Conservation (phyloP, 2,888 invertebrate genomes). For the Cheilosia impressa region DNA sequence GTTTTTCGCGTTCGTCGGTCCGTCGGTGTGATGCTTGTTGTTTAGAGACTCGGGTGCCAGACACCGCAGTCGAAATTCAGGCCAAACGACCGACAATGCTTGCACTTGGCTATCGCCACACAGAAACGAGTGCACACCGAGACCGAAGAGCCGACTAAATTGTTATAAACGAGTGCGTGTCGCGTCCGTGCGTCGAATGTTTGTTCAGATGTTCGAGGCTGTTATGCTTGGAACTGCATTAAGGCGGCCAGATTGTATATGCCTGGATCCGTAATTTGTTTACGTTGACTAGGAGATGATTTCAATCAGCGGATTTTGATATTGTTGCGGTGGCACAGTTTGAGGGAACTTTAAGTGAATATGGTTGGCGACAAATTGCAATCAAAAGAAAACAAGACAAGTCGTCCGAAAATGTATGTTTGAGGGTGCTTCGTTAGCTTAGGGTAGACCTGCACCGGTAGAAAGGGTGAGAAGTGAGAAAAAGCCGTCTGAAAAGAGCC, state of each 20-base stretch:
- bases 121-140: background rate
- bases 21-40: conserved; percentile 47
- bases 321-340: too few species aligned
- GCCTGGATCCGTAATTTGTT: conserved; percentile 43
- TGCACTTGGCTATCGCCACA: conserved; percentile 18
- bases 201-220: conserved; percentile 68
- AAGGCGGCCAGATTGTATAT: conserved; percentile 52
- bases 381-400: too few species aligned
- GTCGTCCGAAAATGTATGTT: too few species aligned
- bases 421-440: too few species aligned
- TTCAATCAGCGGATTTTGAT: too few species aligned
- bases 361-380: too few species aligned
- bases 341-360: too few species aligned
- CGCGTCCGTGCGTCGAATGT: conserved; percentile 57
- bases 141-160: conserved; percentile 17
- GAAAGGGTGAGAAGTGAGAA: too few species aligned
- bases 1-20: conserved; percentile 51
- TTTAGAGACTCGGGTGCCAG: conserved; percentile 74
- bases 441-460: too few species aligned
- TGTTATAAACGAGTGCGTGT: conserved; percentile 26
- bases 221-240: conserved; percentile 69
- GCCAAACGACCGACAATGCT: conserved; percentile 56
- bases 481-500: too few species aligned
- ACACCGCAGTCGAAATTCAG: conserved; percentile 63
- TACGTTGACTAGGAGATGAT: conserved; percentile 3